phyloP scores from a whole-genome alignment of 2,797 vertebrate species.

The Taeniopygia guttata region DNA sequence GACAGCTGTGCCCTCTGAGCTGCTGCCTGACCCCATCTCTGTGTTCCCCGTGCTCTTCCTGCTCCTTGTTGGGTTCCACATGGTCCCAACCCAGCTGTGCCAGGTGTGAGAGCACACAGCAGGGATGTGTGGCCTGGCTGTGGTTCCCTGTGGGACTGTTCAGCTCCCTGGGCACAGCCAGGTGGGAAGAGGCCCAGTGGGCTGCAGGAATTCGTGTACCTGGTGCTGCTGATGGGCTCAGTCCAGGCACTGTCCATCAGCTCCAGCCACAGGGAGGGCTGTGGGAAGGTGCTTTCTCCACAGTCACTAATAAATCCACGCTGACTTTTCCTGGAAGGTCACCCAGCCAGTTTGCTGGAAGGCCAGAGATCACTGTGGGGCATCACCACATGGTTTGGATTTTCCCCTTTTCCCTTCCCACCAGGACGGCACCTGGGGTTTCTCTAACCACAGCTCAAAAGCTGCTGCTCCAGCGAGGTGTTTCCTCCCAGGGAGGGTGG shows the following conservation, averaged over 20 bases:
- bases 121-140: background rate
- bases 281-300: background rate
- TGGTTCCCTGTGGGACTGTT: background rate
- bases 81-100: fast-evolving
- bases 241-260: fast-evolving
- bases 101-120: fast-evolving
- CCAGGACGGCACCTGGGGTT: background rate
- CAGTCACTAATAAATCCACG: fast-evolving
- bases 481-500: background rate
- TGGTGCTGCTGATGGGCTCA: background rate
- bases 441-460: background rate
- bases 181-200: background rate
- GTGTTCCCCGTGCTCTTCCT: background rate
- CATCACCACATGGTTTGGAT: background rate
- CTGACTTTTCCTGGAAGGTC: background rate
- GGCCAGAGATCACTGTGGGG: background rate
- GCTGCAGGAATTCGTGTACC: background rate
- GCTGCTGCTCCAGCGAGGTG: background rate
- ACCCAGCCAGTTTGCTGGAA: background rate
- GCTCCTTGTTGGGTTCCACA: background rate
- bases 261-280: background rate
- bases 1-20: background rate
- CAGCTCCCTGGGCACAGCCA: background rate
- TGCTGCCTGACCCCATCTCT: background rate
- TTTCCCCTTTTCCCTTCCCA: background rate